Percentiles rank a stretch among this genome's conserved stretches.
These are phyloP conservation scores for Lysandra coridon DNA, from an alignment of 2,888 invertebrate species.

Conservation along the genomic window DNA sequence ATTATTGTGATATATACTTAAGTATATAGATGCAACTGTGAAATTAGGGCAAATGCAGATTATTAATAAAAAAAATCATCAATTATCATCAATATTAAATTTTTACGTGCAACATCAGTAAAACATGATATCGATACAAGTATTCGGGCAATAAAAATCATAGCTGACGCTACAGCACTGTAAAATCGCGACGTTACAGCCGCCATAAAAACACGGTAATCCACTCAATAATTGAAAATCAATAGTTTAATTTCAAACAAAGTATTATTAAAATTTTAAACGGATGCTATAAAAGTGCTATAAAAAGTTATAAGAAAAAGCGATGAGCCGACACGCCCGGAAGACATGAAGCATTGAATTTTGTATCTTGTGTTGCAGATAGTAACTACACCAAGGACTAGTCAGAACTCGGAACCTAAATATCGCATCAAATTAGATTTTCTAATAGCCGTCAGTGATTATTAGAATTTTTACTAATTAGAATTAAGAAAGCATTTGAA, in stretches of 20 bases:
- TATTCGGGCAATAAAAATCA: slow-evolving; percentile 3
- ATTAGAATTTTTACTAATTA: too few relatives aligned
- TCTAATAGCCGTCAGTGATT: too few relatives aligned
- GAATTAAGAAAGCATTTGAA: too few relatives aligned
- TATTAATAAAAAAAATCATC: too few relatives aligned
- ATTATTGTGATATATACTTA: too few relatives aligned
- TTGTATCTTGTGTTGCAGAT: background rate
- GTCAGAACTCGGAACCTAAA: too few relatives aligned
- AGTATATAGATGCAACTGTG: too few relatives aligned
- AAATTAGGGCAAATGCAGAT: too few relatives aligned
- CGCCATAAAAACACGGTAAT: slow-evolving; percentile 11
- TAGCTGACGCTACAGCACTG: background rate
- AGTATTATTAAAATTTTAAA: slow-evolving; percentile 19
- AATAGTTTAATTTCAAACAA: slow-evolving; percentile 22
- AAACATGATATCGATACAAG: background rate
- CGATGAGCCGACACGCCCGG: background rate
- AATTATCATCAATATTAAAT: background rate
- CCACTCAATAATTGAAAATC: slow-evolving; percentile 19
- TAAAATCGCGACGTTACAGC: background rate
- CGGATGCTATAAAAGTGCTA: background rate
- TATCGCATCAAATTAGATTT: too few relatives aligned
- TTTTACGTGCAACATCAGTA: background rate
- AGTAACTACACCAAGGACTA: background rate
- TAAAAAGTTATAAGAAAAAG: background rate
- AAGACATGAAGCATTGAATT: background rate